A percentile compares a stretch with the other conserved stretches of the same genome.
Evolutionary conservation across 2,888 invertebrate genomes (phyloP).

Genomic region (Drosophila setosimentum): DNA sequence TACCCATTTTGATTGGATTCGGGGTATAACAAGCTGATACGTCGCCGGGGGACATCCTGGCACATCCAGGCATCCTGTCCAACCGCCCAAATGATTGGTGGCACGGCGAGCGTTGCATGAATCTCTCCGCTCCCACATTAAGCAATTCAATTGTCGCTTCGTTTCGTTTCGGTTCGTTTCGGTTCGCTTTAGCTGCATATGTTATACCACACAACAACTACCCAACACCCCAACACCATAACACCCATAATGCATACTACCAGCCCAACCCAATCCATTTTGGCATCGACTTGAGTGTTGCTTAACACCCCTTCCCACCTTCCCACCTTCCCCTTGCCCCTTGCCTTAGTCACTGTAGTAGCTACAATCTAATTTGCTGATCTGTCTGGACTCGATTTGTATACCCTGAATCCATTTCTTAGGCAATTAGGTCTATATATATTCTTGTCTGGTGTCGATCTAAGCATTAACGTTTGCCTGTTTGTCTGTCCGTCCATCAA

Average conservation of each 20-base stretch:
- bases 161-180: not conserved
- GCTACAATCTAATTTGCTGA: constrained; percentile 66
- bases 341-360: not conserved
- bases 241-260: not conserved
- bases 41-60: constrained; percentile 29
- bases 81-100: constrained; percentile 54
- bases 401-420: not conserved
- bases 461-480: not conserved
- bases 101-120: constrained; percentile 57
- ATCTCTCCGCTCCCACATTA: constrained; percentile 11
- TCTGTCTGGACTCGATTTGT: constrained; percentile 33
- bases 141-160: constrained; percentile 35
- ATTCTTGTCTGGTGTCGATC: not conserved
- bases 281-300: not conserved
- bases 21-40: constrained; percentile 27
- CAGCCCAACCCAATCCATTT: constrained; percentile 11
- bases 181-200: constrained; percentile 43
- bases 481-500: not conserved
- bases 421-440: not conserved
- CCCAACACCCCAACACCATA: not conserved
- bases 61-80: constrained; percentile 24
- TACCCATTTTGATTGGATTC: not conserved
- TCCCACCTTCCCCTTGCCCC: not conserved
- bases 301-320: not conserved
- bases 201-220: constrained; percentile 18